These are phyloP conservation scores for Trinorchestia longiramus DNA, from an alignment of 1,140 invertebrate species.

Conservation along the genomic window DNA sequence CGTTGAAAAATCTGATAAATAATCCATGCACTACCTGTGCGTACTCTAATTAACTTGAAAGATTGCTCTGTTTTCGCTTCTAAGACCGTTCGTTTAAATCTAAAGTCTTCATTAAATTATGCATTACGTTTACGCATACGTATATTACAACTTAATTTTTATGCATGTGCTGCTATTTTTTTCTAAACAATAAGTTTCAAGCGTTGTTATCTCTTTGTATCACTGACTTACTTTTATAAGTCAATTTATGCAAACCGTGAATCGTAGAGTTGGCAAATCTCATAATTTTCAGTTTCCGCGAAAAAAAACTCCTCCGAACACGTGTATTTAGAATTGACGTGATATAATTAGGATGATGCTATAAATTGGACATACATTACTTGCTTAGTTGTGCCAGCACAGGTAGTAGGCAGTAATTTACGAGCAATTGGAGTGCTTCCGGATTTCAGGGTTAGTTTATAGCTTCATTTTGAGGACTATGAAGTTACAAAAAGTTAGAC, in stretches of 20 bases:
- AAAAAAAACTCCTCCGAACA: background rate
- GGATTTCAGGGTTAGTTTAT: background rate
- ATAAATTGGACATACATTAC: background rate
- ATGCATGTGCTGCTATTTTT: too few relatives aligned
- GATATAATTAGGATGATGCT: background rate
- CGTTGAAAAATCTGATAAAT: too few relatives aligned
- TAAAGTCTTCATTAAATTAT: too few relatives aligned
- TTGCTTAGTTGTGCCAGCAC: background rate
- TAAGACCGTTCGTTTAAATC: too few relatives aligned
- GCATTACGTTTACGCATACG: too few relatives aligned
- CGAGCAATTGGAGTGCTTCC: background rate
- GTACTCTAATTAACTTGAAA: too few relatives aligned
- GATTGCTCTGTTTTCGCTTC: too few relatives aligned
- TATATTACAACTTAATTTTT: too few relatives aligned
- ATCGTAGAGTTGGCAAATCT: background rate
- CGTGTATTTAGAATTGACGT: background rate
- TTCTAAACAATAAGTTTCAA: too few relatives aligned
- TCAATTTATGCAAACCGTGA: background rate
- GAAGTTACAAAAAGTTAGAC: background rate
- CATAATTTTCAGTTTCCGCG: background rate
- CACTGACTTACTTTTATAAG: background rate
- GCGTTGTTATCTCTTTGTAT: too few relatives aligned
- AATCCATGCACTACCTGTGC: too few relatives aligned
- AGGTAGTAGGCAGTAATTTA: background rate
- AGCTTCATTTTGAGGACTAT: background rate